Conservation (phyloP, 2,888 invertebrate species). For the Ectemnius continuus region DNA sequence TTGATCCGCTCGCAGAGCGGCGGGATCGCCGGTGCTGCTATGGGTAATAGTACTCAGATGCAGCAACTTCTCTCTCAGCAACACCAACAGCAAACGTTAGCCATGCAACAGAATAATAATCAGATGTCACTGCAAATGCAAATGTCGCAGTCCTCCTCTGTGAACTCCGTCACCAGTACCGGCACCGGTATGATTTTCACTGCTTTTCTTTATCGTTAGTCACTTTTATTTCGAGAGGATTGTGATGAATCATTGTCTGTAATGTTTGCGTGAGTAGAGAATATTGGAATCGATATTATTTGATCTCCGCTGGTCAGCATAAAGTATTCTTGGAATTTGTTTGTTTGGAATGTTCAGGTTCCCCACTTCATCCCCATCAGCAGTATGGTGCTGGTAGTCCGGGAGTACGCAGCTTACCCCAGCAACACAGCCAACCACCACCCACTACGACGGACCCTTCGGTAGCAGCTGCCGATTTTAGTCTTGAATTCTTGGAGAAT, state of each 20-base stretch:
- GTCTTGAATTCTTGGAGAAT: slow-evolving; percentile 91
- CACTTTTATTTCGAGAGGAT: not conserved
- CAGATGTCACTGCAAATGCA: slow-evolving; percentile 81
- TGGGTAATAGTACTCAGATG: slow-evolving; percentile 76
- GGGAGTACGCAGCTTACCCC: slow-evolving; percentile 70
- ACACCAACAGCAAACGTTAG: slow-evolving; percentile 79
- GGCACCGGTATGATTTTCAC: slow-evolving; percentile 74
- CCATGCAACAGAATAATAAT: slow-evolving; percentile 79
- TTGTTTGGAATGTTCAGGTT: slow-evolving; percentile 61
- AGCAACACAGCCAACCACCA: slow-evolving; percentile 64
- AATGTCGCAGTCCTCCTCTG: slow-evolving; percentile 77
- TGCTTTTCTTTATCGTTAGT: not conserved
- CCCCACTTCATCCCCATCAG: slow-evolving; percentile 78
- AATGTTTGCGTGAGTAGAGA: not conserved
- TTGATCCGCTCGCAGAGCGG: slow-evolving; percentile 77
- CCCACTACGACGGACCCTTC: slow-evolving; percentile 71
- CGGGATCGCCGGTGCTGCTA: slow-evolving; percentile 73
- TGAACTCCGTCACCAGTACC: slow-evolving; percentile 71
- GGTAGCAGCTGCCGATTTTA: slow-evolving; percentile 82
- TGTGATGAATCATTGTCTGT: too few relatives aligned
- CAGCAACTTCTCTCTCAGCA: slow-evolving; percentile 79
- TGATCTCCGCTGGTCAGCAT: not conserved
- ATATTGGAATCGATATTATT: slow-evolving; percentile 4
- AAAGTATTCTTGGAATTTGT: slow-evolving; percentile 7
- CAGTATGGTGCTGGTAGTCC: slow-evolving; percentile 75